A percentile compares a stretch with the other conserved stretches of the same genome.
These are phyloP conservation scores for Hippoglossus hippoglossus DNA, from an alignment of 2,797 vertebrate species.

Conservation along the genomic window DNA sequence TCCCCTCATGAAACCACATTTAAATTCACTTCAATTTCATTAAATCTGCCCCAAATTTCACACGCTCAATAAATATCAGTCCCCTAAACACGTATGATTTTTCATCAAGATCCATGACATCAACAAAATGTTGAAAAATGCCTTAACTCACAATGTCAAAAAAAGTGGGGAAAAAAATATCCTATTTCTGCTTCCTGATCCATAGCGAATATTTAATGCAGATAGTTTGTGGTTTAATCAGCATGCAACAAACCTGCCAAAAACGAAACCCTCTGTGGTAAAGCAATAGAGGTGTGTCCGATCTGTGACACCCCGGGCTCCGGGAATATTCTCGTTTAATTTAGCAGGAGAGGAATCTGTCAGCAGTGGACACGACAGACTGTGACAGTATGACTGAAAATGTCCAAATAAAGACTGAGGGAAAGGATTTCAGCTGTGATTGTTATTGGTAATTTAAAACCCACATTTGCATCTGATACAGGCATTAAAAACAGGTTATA, in stretches of 20 bases:
- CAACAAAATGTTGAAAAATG: too few species aligned
- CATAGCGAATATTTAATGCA: neutral
- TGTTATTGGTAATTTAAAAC: slow-evolving; percentile 46
- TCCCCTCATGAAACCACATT: too few species aligned
- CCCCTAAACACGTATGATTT: too few species aligned
- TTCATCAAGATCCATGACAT: too few species aligned
- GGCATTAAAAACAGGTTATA: slow-evolving; percentile 54
- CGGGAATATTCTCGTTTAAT: slow-evolving; percentile 33
- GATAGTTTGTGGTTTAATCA: neutral
- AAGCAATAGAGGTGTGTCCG: slow-evolving; percentile 18
- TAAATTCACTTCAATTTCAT: too few species aligned
- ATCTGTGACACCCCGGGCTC: slow-evolving; percentile 28
- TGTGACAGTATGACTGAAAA: slow-evolving; percentile 28
- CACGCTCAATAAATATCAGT: too few species aligned
- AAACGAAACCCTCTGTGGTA: neutral
- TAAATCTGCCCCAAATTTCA: too few species aligned
- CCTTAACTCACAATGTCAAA: too few species aligned
- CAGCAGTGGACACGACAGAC: neutral
- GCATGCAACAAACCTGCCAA: neutral
- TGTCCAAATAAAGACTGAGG: slow-evolving; percentile 23
- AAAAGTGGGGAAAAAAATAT: too few species aligned
- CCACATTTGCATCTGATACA: slow-evolving; percentile 49
- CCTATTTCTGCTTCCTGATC: too few species aligned
- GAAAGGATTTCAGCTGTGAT: slow-evolving; percentile 30
- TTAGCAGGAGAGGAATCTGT: slow-evolving; percentile 16